Evolutionary conservation across 1,140 invertebrate species (phyloP), one percentile per base, ranked within the genome.

Genomic region (Bombus picipes): DNA sequence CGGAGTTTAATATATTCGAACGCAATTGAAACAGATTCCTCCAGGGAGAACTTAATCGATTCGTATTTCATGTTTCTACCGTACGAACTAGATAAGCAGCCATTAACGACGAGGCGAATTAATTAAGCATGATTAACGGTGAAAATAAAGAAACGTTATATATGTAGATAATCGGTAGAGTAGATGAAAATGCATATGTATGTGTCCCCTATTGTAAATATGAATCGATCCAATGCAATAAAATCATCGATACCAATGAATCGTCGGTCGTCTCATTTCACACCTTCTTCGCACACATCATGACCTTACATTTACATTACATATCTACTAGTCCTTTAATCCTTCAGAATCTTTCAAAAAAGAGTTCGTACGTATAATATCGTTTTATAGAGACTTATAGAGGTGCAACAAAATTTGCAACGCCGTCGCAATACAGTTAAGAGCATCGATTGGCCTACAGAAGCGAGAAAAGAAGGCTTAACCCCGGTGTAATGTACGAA

Each of bases 181-280:
- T 93, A 94, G 93, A 94, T 91, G 88, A 92, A 93, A 93, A 93
- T 94, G 92, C 92, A 94, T 94, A 95, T 94, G 90, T 94, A 94
- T 93, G 93, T 95, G 92, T 94, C 91, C 91, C 92, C 89, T 89
- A 89, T 89, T 95, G 94, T 95, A 95, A 93, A 94, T 95, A 95
- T 92, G 92, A 94, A 83, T 92, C 90, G 90, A 93, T 92, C 92
- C 92, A 92, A 94, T 93, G 94, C 94, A 95, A 95, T 95, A 95
- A 95, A 95, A 92, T 93, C 88, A 92, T 93, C 93, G 91, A 92
- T 91, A 87, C 81, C 83, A 88, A 43, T 87, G 68, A 83, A 74
- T 43, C 10, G 34, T 12, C 22, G 32, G 6, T 81, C 43, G 39
- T 79, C 66, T 34, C 39, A 53, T 53, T 62, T 59, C 12, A 12